Evolutionary conservation across 2,888 invertebrate species (phyloP).

Genomic region (Nephrotoma appendiculata): DNA sequence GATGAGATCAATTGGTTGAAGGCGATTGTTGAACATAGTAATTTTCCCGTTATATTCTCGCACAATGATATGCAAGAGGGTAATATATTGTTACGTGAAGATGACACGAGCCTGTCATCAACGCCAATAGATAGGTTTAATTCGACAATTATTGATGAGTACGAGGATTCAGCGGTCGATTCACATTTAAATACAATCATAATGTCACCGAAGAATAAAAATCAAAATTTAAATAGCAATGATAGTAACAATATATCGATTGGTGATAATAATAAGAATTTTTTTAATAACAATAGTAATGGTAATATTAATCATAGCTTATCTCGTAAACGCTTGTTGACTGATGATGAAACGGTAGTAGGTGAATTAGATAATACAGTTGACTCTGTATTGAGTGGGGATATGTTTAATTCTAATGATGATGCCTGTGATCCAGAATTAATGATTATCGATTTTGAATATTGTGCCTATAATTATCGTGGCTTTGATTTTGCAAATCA

Average conservation of each 20-base stretch:
- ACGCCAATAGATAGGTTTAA: not conserved
- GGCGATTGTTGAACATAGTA: conserved; percentile 38
- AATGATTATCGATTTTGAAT: conserved; percentile 84
- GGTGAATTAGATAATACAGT: conserved; percentile 23
- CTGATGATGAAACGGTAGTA: conserved; percentile 9
- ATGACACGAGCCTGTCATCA: not conserved
- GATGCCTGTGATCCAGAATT: conserved; percentile 37
- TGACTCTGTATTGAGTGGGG: conserved; percentile 23
- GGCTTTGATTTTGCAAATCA: conserved; percentile 93
- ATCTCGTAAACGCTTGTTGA: conserved; percentile 14
- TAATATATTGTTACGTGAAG: conserved; percentile 39
- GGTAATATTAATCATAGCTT: not conserved
- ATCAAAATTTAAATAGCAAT: not conserved
- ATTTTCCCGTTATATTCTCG: conserved; percentile 79
- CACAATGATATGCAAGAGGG: conserved; percentile 93
- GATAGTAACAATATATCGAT: not conserved
- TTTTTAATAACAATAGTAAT: not conserved
- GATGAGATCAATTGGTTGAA: conserved; percentile 58
- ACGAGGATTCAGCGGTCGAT: conserved; percentile 13
- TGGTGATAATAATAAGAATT: not conserved
- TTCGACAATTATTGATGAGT: conserved; percentile 9
- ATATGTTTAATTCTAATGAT: conserved; percentile 13
- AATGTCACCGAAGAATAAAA: conserved; percentile 5
- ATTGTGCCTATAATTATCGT: conserved; percentile 87
- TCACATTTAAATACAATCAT: conserved; percentile 6